Evolutionary conservation across 2,113 vertebrate genomes (phyloP).

Genomic region (Mustelus asterias): DNA sequence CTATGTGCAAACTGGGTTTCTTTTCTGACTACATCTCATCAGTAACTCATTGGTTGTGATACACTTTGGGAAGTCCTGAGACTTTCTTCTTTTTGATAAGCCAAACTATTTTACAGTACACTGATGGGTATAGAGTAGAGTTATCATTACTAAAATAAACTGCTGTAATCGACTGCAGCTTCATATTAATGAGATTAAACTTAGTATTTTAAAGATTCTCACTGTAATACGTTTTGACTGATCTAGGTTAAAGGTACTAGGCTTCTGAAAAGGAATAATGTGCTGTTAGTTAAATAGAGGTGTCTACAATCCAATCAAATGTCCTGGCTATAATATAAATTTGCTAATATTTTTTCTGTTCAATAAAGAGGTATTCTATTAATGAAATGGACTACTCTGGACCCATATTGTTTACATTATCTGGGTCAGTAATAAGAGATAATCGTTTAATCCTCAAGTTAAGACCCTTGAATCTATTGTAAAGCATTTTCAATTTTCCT

Average conservation of each 20-base stretch:
- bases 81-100: not conserved
- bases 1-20: not conserved
- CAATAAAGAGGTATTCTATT: not conserved
- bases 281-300: not conserved
- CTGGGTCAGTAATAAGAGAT: constrained; percentile 18
- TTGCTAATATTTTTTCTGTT: not conserved
- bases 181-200: constrained; percentile 34
- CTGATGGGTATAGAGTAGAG: too few species aligned
- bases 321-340: not conserved
- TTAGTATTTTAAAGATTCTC: constrained; percentile 3
- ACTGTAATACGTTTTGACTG: not conserved
- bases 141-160: constrained; percentile 11
- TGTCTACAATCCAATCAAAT: not conserved
- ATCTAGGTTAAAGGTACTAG: constrained; percentile 32
- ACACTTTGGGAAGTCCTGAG: not conserved
- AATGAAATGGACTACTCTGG: not conserved
- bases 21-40: not conserved
- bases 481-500: constrained; percentile 22
- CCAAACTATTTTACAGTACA: not conserved
- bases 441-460: constrained; percentile 19
- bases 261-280: not conserved
- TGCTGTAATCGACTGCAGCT: not conserved
- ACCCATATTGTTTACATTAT: constrained; percentile 14
- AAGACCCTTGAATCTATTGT: constrained; percentile 27
- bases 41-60: not conserved